A percentile compares a stretch with the other conserved stretches of the same genome.
Evolutionary conservation across 2,113 vertebrate genomes (phyloP).

Genomic region (Bubalus kerabau): DNA sequence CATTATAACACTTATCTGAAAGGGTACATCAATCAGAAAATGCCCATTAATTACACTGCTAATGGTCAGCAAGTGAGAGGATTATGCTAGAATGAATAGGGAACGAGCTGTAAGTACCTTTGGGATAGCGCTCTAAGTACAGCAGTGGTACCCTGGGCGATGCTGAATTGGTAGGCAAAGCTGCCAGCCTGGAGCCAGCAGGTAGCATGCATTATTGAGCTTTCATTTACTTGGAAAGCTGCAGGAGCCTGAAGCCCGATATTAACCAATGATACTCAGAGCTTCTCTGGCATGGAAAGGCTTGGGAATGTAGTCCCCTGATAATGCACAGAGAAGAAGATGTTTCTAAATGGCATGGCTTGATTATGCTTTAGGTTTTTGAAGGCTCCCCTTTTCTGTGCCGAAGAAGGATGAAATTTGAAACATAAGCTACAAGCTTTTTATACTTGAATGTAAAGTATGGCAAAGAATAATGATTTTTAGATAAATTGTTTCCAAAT

Average conservation of each 20-base stretch:
- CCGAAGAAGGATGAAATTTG: background rate
- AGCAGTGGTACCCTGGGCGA: background rate
- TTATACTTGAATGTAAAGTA: conserved; percentile 4
- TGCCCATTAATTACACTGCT: conserved; percentile 64
- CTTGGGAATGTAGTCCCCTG: background rate
- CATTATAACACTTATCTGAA: conserved; percentile 64
- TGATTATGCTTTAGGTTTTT: conserved; percentile 1
- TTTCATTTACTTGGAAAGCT: conserved; percentile 41
- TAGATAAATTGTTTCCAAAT: background rate
- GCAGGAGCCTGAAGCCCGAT: background rate
- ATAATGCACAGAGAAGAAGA: background rate
- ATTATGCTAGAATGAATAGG: conserved; percentile 48
- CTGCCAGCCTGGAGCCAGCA: conserved; percentile 4
- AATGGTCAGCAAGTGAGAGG: conserved; percentile 59
- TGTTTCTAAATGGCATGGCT: conserved; percentile 13
- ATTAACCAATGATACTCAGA: background rate
- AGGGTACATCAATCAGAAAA: conserved; percentile 67
- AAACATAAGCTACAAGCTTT: background rate
- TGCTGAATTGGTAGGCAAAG: background rate
- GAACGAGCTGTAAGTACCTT: conserved; percentile 4
- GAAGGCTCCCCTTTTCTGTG: background rate
- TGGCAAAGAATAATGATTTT: background rate
- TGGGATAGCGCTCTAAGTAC: background rate
- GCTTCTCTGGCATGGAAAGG: background rate
- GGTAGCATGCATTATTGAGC: conserved; percentile 29